A percentile compares a stretch with the other conserved stretches of the same genome.
Evolutionary conservation across 2,888 invertebrate genomes (phyloP).

Genomic region (Micoletzkya japonica): DNA sequence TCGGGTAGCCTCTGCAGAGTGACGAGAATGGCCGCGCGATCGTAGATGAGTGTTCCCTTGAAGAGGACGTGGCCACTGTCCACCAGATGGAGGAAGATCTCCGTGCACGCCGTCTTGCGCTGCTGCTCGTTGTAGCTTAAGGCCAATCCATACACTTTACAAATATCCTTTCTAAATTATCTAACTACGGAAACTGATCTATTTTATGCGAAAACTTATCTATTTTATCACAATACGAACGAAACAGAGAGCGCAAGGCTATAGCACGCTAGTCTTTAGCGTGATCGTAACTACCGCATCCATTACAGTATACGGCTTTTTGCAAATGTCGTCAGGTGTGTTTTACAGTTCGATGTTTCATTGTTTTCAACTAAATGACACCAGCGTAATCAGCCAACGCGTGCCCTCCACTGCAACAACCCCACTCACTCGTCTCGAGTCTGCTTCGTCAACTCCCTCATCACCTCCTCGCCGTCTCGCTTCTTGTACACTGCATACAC

Average conservation of each 20-base stretch:
- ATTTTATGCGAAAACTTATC: no score
- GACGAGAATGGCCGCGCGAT: slow-evolving; percentile 15
- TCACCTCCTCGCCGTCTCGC: slow-evolving; percentile 4
- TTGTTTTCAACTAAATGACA: no score
- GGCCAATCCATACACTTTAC: background rate
- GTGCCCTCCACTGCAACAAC: no score
- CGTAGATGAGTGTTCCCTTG: slow-evolving; percentile 11
- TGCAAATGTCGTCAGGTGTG: no score
- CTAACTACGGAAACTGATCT: background rate
- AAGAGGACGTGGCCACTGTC: background rate
- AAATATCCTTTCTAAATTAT: background rate
- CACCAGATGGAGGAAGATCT: background rate
- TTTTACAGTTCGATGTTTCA: no score
- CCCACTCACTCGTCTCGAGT: slow-evolving; percentile 23
- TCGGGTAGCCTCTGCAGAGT: background rate
- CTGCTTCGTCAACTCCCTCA: slow-evolving; percentile 22
- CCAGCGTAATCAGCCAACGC: no score
- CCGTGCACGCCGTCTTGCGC: slow-evolving; percentile 19
- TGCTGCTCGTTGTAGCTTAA: slow-evolving; percentile 26
- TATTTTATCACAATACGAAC: no score
- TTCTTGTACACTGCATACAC: slow-evolving; percentile 6
- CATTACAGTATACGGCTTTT: no score
- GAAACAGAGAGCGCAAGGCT: no score
- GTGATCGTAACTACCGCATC: no score
- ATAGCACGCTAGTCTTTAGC: no score